Evolutionary conservation across 2,888 invertebrate species (phyloP), one percentile per base, ranked within the genome.

Genomic region (Polydesmus complanatus): DNA sequence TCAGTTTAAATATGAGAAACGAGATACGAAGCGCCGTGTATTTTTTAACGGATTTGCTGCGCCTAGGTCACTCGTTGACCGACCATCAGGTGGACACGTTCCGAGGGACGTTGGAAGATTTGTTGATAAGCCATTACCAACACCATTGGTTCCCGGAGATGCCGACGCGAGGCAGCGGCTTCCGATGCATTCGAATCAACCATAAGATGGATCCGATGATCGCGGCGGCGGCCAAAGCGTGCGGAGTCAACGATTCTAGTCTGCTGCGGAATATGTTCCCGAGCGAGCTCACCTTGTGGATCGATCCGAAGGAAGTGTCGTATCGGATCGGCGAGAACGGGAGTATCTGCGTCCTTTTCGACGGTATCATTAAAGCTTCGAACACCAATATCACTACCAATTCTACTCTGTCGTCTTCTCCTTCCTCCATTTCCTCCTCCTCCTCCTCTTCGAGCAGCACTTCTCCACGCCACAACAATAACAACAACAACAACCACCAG

Each of bases 61-160:
- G 78, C 56, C 54, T 69, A 21, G 63, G 66, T 23, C 63, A 66
- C 22, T 60, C 63, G 50, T 57, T 71, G 60, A 67, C 65, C 51
- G 69, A 70, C 22, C 63, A 68, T 3, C 77, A 77, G 68, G 65
- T 78, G 64, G 75, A 75, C 57, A 72, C 74, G 65, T 79, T 79
- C 68, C 73, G 75, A 63, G 71, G 69, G 60, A 73, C 74, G 55
- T 68, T 79, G 61, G 72, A 73, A 54, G 74, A 76, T 64, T 68
- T 78, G 61, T 67, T 79, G 63, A 71, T 72, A 18, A 71, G 73
- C 62, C 77, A 79, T 63, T 81, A 81, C 69, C 73, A 81, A 70
- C 80, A 83, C 73, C 85, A 85, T 71, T 85, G 85, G 85, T 85
- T 84, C 72, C 84, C 85, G 25, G 83, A 84, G 65, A 78, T 80